Conservation (phyloP, 2,797 vertebrate genomes). For the Moxostoma hubbsi region DNA sequence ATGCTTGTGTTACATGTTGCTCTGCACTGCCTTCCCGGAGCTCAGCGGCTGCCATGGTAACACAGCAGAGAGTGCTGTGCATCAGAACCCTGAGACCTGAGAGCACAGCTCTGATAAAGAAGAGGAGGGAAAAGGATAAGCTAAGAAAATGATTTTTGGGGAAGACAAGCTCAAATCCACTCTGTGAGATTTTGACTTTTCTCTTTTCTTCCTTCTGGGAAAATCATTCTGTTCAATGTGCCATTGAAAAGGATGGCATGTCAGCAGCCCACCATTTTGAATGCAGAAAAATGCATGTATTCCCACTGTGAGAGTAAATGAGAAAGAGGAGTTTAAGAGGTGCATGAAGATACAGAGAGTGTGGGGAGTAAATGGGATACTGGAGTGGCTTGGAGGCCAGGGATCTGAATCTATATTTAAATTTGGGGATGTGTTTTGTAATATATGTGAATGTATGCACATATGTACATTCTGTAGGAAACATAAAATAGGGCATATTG, state of each 20-base stretch:
- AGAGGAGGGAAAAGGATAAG: not conserved
- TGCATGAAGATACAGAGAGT: not conserved
- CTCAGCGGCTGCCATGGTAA: conserved; percentile 61
- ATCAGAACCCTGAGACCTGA: conserved; percentile 42
- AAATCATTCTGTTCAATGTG: conserved; percentile 22
- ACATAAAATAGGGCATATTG: conserved; percentile 3
- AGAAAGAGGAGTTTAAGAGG: not conserved
- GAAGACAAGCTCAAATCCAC: conserved; percentile 45
- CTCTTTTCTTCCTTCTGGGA: conserved; percentile 7
- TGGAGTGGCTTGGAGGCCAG: not conserved
- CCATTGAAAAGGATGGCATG: conserved; percentile 7
- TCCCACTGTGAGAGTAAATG: not conserved
- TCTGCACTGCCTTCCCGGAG: conserved; percentile 46
- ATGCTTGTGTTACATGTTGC: conserved; percentile 60
- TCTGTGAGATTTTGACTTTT: conserved; percentile 31
- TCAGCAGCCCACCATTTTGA: conserved; percentile 30
- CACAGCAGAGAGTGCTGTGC: conserved; percentile 45
- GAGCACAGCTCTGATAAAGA: conserved; percentile 24
- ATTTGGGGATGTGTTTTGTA: not conserved
- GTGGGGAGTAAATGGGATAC: not conserved
- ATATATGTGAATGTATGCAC: not conserved
- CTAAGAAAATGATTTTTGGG: conserved; percentile 31
- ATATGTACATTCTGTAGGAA: conserved; percentile 1
- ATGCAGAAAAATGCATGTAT: conserved; percentile 35
- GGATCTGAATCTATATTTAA: not conserved